Evolutionary conservation across 2,888 invertebrate species (phyloP).

Genomic region (Melolontha melolontha): DNA sequence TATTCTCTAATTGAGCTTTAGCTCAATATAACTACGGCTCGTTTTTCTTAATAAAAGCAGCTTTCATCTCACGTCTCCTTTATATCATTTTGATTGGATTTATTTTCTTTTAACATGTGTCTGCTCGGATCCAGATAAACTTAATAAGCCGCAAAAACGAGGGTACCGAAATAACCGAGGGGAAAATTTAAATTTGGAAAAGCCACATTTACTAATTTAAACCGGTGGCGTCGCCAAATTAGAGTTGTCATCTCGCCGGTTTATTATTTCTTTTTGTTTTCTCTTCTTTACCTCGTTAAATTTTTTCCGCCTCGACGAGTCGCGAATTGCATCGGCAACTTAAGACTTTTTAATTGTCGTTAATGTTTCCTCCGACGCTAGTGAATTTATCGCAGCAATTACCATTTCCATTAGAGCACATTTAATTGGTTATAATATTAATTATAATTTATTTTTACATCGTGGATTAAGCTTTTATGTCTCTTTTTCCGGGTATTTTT

Average conservation of each 20-base stretch:
- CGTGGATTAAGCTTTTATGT: conserved; percentile 3
- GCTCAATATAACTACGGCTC: too few relatives aligned
- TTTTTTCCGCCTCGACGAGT: conserved; percentile 24
- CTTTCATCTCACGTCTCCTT: too few relatives aligned
- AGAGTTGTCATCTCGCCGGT: conserved; percentile 29
- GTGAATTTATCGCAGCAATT: conserved; percentile 31
- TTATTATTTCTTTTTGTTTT: conserved; percentile 25
- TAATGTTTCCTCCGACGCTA: conserved; percentile 8
- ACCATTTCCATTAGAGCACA: conserved; percentile 27
- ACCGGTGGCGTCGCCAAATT: conserved; percentile 15
- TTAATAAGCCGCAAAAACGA: too few relatives aligned
- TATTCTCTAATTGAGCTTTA: too few relatives aligned
- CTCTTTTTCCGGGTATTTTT: too few relatives aligned
- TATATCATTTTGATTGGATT: too few relatives aligned
- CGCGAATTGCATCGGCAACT: conserved; percentile 30
- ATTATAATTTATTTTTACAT: conserved; percentile 32
- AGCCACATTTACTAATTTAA: conserved; percentile 8
- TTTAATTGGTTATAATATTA: conserved; percentile 36
- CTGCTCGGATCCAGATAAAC: too few relatives aligned
- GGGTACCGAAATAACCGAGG: not conserved
- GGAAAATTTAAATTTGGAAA: conserved; percentile 11
- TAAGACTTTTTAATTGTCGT: conserved; percentile 34
- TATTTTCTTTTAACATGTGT: too few relatives aligned
- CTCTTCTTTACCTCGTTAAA: conserved; percentile 28
- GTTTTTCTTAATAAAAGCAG: too few relatives aligned